Evolutionary conservation across 2,113 vertebrate species (phyloP).

Genomic region (Hemichromis elongatus): DNA sequence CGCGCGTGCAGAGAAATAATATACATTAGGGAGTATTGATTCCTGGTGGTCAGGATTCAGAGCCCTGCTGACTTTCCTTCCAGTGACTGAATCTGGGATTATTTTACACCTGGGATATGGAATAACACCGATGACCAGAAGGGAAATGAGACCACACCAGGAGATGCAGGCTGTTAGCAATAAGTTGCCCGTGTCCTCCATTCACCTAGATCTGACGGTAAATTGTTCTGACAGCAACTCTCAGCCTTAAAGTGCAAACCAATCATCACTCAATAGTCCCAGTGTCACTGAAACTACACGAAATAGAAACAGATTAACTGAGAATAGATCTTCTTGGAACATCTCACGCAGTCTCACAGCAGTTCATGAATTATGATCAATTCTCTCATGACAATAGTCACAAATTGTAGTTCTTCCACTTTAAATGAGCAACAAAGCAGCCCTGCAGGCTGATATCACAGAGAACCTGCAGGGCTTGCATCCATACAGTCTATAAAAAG

Average conservation of each 20-base stretch:
- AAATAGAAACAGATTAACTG: neutral
- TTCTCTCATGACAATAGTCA: neutral
- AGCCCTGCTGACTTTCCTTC: constrained; percentile 1
- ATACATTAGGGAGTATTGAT: constrained; percentile 21
- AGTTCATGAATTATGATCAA: neutral
- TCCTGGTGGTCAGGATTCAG: neutral
- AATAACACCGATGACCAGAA: neutral
- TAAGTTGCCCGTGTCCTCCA: neutral
- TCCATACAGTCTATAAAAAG: neutral
- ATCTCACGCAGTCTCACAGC: neutral
- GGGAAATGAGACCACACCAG: neutral
- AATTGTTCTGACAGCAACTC: neutral
- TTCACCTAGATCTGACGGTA: neutral
- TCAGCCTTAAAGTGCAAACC: neutral
- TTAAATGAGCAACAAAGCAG: neutral
- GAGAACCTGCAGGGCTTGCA: neutral
- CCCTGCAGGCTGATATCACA: neutral
- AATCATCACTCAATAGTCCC: neutral
- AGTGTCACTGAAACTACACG: neutral
- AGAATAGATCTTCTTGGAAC: neutral
- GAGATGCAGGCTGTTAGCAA: neutral
- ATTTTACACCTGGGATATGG: constrained; percentile 12
- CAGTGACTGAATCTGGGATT: constrained; percentile 6
- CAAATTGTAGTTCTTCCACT: neutral
- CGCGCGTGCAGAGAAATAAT: neutral